phyloP scores from a whole-genome alignment of 2,113 vertebrate species.

The Mellivora capensis region DNA sequence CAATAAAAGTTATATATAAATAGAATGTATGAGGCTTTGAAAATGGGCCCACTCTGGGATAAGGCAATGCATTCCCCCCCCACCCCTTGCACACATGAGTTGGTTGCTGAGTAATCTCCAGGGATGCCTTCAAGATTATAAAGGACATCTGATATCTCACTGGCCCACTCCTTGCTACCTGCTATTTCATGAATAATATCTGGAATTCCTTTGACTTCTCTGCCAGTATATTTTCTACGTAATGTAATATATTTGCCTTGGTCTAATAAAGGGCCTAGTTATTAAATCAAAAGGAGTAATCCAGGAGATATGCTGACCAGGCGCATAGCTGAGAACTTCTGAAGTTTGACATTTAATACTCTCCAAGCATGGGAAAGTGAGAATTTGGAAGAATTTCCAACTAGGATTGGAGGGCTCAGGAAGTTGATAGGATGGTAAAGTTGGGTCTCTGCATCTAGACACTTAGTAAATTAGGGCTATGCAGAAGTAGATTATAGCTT shows the following conservation, averaged over 20 bases:
- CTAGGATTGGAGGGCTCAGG: background rate
- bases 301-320: background rate
- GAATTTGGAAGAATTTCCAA: background rate
- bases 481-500: background rate
- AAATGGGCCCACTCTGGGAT: background rate
- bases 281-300: background rate
- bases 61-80: accelerated
- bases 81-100: accelerated
- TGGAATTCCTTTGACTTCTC: background rate
- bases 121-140: background rate
- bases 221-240: background rate
- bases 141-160: background rate
- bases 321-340: background rate
- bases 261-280: background rate
- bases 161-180: background rate
- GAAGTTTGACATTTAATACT: background rate
- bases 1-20: background rate
- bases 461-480: background rate
- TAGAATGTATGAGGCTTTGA: background rate
- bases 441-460: background rate
- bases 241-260: background rate
- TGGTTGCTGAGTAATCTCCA: background rate
- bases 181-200: background rate
- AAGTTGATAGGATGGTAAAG: background rate
- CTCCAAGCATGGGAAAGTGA: background rate